Percentiles rank a stretch among this genome's conserved stretches.
These are phyloP conservation scores for Trichogramma dendrolimi DNA, from an alignment of 2,888 invertebrate genomes.

Conservation along the genomic window DNA sequence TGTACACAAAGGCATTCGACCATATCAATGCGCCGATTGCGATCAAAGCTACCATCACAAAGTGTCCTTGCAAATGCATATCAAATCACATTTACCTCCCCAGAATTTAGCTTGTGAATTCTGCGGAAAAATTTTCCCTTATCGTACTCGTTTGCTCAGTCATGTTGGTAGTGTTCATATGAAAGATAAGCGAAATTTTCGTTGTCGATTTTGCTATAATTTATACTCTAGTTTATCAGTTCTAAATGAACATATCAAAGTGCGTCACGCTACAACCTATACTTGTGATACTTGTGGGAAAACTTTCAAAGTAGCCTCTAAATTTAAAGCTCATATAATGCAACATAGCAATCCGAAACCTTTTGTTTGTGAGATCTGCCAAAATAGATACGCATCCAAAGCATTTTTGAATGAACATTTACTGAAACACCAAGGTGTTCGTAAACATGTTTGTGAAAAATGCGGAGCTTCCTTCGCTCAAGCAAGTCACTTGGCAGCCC, in stretches of 20 bases:
- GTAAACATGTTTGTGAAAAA: conserved; percentile 48
- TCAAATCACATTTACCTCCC: conserved; percentile 49
- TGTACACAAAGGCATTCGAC: conserved; percentile 49
- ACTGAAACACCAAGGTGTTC: conserved; percentile 48
- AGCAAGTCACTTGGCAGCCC: conserved; percentile 50
- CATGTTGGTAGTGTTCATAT: conserved; percentile 50
- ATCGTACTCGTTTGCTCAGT: conserved; percentile 47
- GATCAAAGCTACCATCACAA: conserved; percentile 50
- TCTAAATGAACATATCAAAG: conserved; percentile 48
- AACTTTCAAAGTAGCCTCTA: conserved; percentile 49
- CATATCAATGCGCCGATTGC: conserved; percentile 47
- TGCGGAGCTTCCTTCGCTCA: conserved; percentile 50
- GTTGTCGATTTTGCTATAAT: conserved; percentile 50
- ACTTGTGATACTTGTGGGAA: conserved; percentile 48
- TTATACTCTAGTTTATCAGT: conserved; percentile 49
- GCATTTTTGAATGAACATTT: conserved; percentile 49
- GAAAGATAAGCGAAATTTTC: conserved; percentile 48
- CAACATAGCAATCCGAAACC: conserved; percentile 50
- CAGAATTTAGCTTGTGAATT: conserved; percentile 51
- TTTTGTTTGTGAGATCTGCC: conserved; percentile 46
- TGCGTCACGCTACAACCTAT: conserved; percentile 48
- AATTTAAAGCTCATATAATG: conserved; percentile 48
- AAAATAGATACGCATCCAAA: conserved; percentile 50
- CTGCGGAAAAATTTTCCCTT: conserved; percentile 49
- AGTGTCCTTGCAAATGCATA: conserved; percentile 50